Percentiles rank a stretch among this genome's conserved stretches.
phyloP scores from a whole-genome alignment of 2,797 vertebrate species.

The Enteromius thamalakanensis region DNA sequence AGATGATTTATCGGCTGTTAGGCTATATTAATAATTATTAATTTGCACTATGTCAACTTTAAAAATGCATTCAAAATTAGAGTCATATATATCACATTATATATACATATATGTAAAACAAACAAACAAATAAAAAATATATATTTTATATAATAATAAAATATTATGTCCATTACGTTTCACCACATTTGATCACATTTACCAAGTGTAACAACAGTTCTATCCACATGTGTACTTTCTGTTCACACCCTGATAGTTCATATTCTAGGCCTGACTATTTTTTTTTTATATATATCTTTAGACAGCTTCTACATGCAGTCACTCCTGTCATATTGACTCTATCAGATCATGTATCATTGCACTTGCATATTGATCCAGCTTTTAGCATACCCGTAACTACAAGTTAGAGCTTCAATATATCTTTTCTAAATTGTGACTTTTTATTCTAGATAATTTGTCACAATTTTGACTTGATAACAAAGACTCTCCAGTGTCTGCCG shows the following conservation, averaged over 20 bases:
- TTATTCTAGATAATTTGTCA: background rate
- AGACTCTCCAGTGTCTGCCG: background rate
- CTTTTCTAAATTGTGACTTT: background rate
- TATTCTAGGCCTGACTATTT: background rate
- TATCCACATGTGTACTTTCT: background rate
- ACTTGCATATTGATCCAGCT: background rate
- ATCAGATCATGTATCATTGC: background rate
- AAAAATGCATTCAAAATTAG: too few species aligned
- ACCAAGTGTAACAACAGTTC: too few species aligned
- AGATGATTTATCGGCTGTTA: too few species aligned
- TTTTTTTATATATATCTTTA: background rate
- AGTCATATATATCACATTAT: too few species aligned
- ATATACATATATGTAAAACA: too few species aligned
- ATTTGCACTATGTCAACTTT: too few species aligned
- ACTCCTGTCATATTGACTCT: background rate
- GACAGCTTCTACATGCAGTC: background rate
- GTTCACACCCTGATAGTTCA: background rate
- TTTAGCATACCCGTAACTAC: background rate
- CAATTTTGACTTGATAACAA: background rate
- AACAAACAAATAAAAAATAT: too few species aligned
- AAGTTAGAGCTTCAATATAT: conserved; percentile 14
- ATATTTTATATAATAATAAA: too few species aligned
- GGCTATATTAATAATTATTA: too few species aligned
- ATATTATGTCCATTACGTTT: too few species aligned
- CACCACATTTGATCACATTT: too few species aligned